Evolutionary conservation across 2,797 vertebrate species (phyloP).

Genomic region (Crypturellus tataupa): DNA sequence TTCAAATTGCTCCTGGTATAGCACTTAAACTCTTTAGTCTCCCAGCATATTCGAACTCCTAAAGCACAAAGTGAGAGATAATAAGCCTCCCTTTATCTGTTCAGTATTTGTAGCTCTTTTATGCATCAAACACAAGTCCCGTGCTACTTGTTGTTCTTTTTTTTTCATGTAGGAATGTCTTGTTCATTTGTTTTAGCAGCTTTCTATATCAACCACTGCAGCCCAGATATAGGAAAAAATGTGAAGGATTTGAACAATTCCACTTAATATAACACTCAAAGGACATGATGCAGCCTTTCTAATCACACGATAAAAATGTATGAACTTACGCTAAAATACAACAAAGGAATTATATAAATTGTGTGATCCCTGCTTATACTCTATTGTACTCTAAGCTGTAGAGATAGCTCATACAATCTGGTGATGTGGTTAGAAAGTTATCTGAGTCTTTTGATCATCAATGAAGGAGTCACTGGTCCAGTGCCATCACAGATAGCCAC

Average conservation of each 20-base stretch:
- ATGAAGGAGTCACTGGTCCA: background rate
- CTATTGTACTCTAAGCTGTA: background rate
- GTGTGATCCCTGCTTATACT: background rate
- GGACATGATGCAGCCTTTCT: background rate
- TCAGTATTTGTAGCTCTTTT: conserved; percentile 54
- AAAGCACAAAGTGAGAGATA: conserved; percentile 53
- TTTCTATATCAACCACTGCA: background rate
- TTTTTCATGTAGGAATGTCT: conserved; percentile 41
- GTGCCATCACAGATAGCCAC: background rate
- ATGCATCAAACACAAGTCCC: conserved; percentile 5
- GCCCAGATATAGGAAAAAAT: conserved; percentile 52
- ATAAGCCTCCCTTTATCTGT: conserved; percentile 39
- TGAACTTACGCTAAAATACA: background rate
- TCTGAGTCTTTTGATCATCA: background rate
- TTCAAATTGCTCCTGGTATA: conserved; percentile 51
- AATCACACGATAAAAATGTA: background rate
- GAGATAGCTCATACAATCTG: background rate
- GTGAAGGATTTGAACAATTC: conserved; percentile 49
- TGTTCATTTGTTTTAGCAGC: conserved; percentile 15
- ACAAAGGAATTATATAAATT: background rate
- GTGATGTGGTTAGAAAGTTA: background rate
- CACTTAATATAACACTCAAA: background rate
- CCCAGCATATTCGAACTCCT: conserved; percentile 14
- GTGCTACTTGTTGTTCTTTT: background rate
- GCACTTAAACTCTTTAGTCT: conserved; percentile 50